Evolutionary conservation across 2,888 invertebrate genomes (phyloP).

Genomic region (Leptopilina myrica): DNA sequence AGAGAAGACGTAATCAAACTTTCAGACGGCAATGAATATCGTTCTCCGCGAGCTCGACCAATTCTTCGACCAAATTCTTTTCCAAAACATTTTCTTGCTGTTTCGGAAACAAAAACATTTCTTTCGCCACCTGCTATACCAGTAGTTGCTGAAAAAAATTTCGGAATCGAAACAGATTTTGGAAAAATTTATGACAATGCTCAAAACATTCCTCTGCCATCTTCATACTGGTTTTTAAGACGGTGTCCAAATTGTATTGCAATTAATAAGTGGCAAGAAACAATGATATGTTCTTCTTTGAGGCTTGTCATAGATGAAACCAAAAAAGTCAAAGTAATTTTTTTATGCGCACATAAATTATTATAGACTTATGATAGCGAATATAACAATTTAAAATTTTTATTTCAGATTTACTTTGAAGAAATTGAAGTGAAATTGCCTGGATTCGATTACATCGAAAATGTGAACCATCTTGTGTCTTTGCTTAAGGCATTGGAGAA

Average conservation of each 20-base stretch:
- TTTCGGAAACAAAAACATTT: not conserved
- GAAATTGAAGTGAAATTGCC: not conserved
- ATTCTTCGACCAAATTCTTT: not conserved
- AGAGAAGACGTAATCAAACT: not conserved
- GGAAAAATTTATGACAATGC: not conserved
- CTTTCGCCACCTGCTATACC: not conserved
- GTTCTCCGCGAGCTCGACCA: not conserved
- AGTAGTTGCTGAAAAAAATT: not conserved
- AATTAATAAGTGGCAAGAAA: not conserved
- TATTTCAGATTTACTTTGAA: not conserved
- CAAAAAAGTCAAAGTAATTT: not conserved
- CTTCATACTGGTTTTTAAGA: not conserved
- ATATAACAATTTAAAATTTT: not conserved
- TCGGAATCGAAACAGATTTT: not conserved
- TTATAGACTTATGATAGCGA: not conserved
- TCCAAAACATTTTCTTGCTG: not conserved
- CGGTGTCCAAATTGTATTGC: not conserved
- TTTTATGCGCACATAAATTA: not conserved
- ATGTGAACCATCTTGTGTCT: not conserved
- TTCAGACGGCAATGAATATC: not conserved
- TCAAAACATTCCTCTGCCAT: not conserved
- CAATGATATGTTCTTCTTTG: not conserved
- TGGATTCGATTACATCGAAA: not conserved
- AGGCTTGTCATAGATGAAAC: not conserved
- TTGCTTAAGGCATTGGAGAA: not conserved